Base-by-base conservation (phyloP, 1,140 invertebrate genomes). In the Drosophila sp. region DNA sequence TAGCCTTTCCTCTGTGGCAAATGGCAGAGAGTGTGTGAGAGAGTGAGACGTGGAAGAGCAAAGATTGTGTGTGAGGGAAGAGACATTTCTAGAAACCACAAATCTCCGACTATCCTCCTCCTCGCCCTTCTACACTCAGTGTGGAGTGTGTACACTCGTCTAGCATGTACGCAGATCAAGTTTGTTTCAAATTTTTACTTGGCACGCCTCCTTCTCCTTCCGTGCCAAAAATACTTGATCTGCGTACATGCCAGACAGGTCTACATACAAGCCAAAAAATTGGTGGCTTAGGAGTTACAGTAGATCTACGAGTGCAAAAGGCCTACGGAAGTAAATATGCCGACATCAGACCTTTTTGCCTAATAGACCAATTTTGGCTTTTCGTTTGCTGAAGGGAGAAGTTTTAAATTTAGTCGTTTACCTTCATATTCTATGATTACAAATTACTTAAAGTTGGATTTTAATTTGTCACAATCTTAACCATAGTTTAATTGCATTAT, bases 401-500 rank as follows among this genome's bases (percentile, higher is more conserved):
- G 17, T 17, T 17, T 17, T 17, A 17, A 17, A 17, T 17, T 17
- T 2, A 11, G 7, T 50, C 44, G 23, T 27, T 50, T 50, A 27
- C 7, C 8, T 27, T 8, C 8, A 27, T 10, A 10, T 38, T 38
- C 8, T 35, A 35, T 35, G 33, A 10, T 38, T 38, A 38, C 17
- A 17, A 17, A 10, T 38, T 3, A 10, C 10, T 38, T 8, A 11
- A 10, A 38, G 35, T 38, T 38, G 35, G 10, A 50, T 50, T 50
- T 50, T 50, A 50, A 27, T 50, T 50, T 50, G 44, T 50, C 44
- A 50, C 44, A 23, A 62, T 33, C 60, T 44, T 47, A 17, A 23
- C 17, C 29, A 62, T 47, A 62, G 54, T 66, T 74, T 74, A 66
- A 73, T 60, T 73, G 41, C 61, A 35, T 40, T 32, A 72, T 72